Base-by-base conservation (phyloP, 2,888 invertebrate genomes). In the Gortyna flavago region DNA sequence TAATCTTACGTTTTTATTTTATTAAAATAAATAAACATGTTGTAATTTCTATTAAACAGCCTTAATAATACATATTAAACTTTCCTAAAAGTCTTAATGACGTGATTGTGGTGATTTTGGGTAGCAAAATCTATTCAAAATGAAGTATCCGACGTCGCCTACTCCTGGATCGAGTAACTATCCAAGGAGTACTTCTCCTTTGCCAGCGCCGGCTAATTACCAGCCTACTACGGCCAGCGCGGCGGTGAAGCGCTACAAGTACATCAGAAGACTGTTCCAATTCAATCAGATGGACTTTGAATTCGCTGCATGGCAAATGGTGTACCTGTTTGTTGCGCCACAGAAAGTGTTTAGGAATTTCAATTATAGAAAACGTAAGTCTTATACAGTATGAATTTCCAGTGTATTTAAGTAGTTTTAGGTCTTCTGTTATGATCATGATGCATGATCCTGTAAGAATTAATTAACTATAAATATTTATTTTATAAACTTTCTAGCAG, bases 211-310 rank as follows among this genome's bases (percentile, higher is more conserved):
- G 44, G 97, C 97, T 35, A 97, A 97, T 90, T 97, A 97, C 90
- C 97, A 98, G 89, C 97, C 97, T 68, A 97, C 98, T 88, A 98
- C 98, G 90, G 95, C 95, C 73, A 98, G 98, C 78, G 99, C 99
- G 4, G 98, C 99, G 64, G 98, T 98, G 65, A 99, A 99, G 95
- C 97, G 98, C 83, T 98, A 98, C 95, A 98, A 98, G 96, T 99
- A 99, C 95, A 96, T 99, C 72, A 97, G 98, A 86, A 97, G 99
- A 91, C 95, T 99, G 80, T 97, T 99, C 80, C 98, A 99, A 94
- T 99, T 99, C 92, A 98, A 98, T 91, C 99, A 99, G 96, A 99
- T 99, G 99, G 99, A 99, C 96, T 99, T 99, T 96, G 99, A 99
- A 94, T 99, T 99, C 97, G 99, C 99, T 0, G 97, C 98, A n/a